These are phyloP conservation scores for Entomyzon cyanotis DNA, from an alignment of 2,113 vertebrate species.

Conservation along the genomic window DNA sequence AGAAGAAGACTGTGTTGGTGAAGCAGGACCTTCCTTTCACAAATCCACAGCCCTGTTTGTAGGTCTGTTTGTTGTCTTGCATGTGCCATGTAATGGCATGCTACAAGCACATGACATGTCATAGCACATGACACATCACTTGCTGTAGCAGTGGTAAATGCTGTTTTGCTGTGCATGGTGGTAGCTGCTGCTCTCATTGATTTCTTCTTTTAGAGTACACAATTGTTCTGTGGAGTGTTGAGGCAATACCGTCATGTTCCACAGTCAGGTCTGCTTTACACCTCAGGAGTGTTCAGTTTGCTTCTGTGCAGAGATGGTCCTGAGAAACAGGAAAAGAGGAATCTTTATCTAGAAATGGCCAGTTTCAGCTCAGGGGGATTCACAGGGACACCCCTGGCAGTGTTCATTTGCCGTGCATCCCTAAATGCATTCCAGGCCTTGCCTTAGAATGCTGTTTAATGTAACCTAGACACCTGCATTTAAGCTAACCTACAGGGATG, in stretches of 20 bases:
- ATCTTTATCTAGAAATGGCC: not conserved
- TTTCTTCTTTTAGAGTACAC: not conserved
- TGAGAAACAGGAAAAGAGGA: not conserved
- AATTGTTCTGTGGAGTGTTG: not conserved
- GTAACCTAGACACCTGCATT: not conserved
- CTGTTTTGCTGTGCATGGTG: not conserved
- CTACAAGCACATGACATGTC: not conserved
- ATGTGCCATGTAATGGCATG: not conserved
- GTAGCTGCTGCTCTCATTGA: not conserved
- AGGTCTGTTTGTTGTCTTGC: not conserved
- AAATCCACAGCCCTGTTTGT: not conserved
- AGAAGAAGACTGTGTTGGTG: not conserved
- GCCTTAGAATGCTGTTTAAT: not conserved
- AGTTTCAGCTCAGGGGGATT: not conserved
- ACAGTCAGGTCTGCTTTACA: not conserved
- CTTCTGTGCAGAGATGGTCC: not conserved
- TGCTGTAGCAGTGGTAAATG: not conserved
- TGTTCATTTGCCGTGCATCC: not conserved
- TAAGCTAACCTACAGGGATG: not conserved
- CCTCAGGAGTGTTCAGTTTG: not conserved
- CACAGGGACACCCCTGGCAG: no score
- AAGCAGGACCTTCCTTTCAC: not conserved
- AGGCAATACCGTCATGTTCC: not conserved
- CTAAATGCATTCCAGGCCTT: not conserved
- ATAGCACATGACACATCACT: not conserved